These are phyloP conservation scores for Homarus gammarus DNA, from an alignment of 2,888 invertebrate genomes.

Conservation along the genomic window DNA sequence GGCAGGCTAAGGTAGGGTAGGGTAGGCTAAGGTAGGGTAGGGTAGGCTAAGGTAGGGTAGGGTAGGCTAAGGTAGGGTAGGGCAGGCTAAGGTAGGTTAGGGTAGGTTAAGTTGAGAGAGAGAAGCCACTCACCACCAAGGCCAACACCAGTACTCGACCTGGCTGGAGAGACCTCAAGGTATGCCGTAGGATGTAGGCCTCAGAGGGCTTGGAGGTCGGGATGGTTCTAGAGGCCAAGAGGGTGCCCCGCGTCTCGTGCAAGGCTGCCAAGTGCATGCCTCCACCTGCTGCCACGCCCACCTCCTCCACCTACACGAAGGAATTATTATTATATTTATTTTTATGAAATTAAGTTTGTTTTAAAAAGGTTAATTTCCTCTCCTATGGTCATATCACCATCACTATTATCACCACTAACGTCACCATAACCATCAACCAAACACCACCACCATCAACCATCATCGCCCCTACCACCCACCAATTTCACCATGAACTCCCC, in stretches of 20 bases:
- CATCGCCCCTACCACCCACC: background rate
- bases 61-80: no score
- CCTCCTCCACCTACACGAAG: background rate
- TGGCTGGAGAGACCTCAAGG: conserved; percentile 8
- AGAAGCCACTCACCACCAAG: background rate
- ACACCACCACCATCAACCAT: background rate
- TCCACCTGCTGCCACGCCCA: background rate
- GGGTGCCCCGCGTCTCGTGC: background rate
- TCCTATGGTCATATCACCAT: background rate
- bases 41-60: no score
- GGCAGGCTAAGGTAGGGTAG: no score
- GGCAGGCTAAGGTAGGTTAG: no score
- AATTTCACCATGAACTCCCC: background rate
- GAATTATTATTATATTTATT: background rate
- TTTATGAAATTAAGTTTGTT: background rate
- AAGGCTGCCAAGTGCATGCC: conserved; percentile 19
- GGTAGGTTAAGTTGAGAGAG: background rate
- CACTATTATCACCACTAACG: background rate
- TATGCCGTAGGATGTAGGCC: conserved; percentile 9
- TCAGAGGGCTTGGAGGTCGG: conserved; percentile 37
- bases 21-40: no score
- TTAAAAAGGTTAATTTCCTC: background rate
- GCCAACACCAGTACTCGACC: conserved; percentile 19
- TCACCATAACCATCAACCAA: background rate
- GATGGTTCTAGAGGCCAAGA: conserved; percentile 16